phyloP scores from a whole-genome alignment of 1,140 invertebrate species.

The Anoplophora glabripennis region DNA sequence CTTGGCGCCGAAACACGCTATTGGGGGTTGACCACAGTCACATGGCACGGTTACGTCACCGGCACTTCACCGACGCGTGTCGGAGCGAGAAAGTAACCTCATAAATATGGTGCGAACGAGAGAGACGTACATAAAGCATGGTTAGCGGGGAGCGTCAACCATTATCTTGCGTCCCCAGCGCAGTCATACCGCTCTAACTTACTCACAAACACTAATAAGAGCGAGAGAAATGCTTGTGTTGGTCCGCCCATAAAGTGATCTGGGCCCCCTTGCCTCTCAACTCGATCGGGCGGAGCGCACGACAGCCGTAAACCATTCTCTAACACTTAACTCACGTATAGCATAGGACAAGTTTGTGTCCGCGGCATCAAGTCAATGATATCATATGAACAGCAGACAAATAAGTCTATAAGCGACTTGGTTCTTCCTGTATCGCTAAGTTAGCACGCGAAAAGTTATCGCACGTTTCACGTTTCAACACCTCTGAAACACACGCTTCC shows the following conservation, averaged over 20 bases:
- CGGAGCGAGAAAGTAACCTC: constrained; percentile 42
- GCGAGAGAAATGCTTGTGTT: constrained; percentile 28
- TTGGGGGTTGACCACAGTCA: constrained; percentile 44
- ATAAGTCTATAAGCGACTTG: too few relatives aligned
- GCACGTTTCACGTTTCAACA: constrained; percentile 9
- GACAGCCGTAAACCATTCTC: constrained; percentile 47
- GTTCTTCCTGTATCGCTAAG: too few relatives aligned
- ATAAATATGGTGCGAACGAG: constrained; percentile 49
- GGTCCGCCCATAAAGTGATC: constrained; percentile 50
- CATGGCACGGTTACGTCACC: constrained; percentile 46
- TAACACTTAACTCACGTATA: constrained; percentile 51
- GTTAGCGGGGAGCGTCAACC: constrained; percentile 51
- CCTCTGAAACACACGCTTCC: constrained; percentile 4
- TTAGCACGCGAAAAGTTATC: too few relatives aligned
- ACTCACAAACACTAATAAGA: constrained; percentile 8
- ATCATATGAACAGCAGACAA: constrained; percentile 33
- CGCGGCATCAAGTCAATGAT: constrained; percentile 28
- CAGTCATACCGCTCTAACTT: constrained; percentile 26
- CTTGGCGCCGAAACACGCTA: constrained; percentile 43
- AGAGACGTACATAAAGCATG: constrained; percentile 51
- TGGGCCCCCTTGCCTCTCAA: constrained; percentile 30
- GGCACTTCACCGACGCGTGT: constrained; percentile 34
- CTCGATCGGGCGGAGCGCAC: constrained; percentile 42
- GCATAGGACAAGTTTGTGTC: constrained; percentile 47
- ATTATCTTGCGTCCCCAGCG: constrained; percentile 47